Conservation (phyloP, 2,797 vertebrate species). For the Eptatretus atami region DNA sequence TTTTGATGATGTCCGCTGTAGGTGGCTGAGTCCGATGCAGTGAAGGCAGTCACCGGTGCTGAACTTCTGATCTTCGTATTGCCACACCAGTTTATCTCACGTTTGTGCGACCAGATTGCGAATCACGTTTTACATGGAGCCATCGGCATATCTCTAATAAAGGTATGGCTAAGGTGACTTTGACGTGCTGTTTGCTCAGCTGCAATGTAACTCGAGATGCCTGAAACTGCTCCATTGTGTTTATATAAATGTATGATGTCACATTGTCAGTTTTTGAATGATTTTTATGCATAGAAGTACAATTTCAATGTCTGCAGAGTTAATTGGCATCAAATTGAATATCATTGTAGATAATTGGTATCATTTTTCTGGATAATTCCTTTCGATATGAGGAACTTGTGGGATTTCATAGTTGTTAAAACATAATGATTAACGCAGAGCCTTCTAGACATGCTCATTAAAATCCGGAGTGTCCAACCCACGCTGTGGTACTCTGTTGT, state of each 20-base stretch:
- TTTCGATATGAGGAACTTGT: too few relatives aligned
- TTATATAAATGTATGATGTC: not conserved
- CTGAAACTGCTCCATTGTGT: not conserved
- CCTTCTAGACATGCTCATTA: too few relatives aligned
- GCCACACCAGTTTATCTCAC: conserved; percentile 62
- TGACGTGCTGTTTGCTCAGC: not conserved
- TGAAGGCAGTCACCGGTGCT: conserved; percentile 33
- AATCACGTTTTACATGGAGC: conserved; percentile 39
- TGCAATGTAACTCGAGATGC: not conserved
- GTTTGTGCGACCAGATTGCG: conserved; percentile 59
- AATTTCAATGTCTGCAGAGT: not conserved
- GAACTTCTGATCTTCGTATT: conserved; percentile 74
- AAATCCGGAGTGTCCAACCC: too few relatives aligned
- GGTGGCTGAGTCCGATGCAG: conserved; percentile 55
- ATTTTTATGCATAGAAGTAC: not conserved
- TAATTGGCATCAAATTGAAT: too few relatives aligned
- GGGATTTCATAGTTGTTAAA: too few relatives aligned
- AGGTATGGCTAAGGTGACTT: conserved; percentile 20
- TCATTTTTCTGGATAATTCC: too few relatives aligned
- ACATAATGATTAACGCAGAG: too few relatives aligned
- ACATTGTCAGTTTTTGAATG: not conserved
- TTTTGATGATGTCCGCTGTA: conserved; percentile 12
- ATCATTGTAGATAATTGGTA: too few relatives aligned
- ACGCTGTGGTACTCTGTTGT: too few relatives aligned
- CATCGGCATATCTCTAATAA: conserved; percentile 69